Base-by-base conservation (phyloP, 1,140 invertebrate species). In the Cotesia glomerata region DNA sequence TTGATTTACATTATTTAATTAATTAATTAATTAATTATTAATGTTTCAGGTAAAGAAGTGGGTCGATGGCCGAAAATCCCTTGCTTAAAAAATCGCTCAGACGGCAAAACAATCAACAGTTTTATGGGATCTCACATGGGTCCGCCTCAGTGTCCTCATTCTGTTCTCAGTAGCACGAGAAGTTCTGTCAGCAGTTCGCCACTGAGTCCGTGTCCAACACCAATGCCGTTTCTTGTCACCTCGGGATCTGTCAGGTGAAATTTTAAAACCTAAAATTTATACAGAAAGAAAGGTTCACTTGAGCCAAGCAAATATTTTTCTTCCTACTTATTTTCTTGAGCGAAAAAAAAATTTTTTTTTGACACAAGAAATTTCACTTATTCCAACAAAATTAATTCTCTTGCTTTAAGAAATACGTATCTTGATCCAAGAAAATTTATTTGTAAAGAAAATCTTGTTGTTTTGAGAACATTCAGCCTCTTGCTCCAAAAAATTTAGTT, bases 121-220 rank as follows among this genome's bases (percentile, higher is more conserved):
- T 86, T 81, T 83, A 86, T 88, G 65, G 87, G 88, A 51, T 84
- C 88, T 49, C 89, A 89, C 49, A 87, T 89, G 45, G 88, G 88
- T 0, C 88, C 90, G 7, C 91, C 91, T 0, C 90, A 91, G 74
- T 93, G 92, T 78, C 92, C 92, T 0, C 91, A 92, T 76, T 92
- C 91, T 52, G 87, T 90, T 35, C 85, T 91, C 64, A 91, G 91
- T 32, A 91, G 91, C 67, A 91, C 91, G 3, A 83, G 89, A 66
- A 90, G 89, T 77, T 90, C 89, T 2, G 88, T 92, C 2, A 91
- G 91, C 72, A 89, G 83, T 80, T 90, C 82, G 77, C 90, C 84
- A 52, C 81, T 91, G 65, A 91, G 91, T 26, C 91, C 91, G 1
- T 92, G 91, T 76, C 91, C 91, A 7, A 91, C 91, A n/a, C 91